These are phyloP conservation scores for Ruditapes philippinarum DNA, from an alignment of 1,140 invertebrate genomes.

Conservation along the genomic window DNA sequence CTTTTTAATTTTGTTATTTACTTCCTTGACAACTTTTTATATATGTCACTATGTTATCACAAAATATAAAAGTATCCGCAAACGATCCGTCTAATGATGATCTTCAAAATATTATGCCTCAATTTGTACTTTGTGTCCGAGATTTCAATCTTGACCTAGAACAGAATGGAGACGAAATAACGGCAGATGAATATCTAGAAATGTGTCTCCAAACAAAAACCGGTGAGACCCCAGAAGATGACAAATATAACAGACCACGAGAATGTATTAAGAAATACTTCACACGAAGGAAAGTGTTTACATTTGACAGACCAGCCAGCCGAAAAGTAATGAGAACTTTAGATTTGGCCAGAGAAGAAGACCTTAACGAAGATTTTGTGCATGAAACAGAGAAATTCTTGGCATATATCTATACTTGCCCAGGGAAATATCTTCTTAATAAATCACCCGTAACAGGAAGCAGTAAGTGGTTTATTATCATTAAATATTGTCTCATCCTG, in stretches of 20 bases:
- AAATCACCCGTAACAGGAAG: not conserved
- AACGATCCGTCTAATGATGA: too few species aligned
- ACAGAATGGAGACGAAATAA: not conserved
- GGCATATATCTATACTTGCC: not conserved
- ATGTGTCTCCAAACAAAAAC: not conserved
- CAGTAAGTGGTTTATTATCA: not conserved
- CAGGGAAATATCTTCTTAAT: not conserved
- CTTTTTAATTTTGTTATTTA: too few species aligned
- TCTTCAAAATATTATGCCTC: not conserved
- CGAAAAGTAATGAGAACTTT: not conserved
- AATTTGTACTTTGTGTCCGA: not conserved
- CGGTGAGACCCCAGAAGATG: not conserved
- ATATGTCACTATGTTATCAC: too few species aligned
- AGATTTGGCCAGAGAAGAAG: not conserved
- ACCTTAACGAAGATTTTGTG: not conserved
- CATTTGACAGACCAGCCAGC: not conserved
- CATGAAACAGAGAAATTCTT: not conserved
- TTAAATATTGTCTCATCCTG: too few species aligned
- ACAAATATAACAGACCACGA: not conserved
- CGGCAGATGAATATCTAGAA: not conserved
- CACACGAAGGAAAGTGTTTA: not conserved
- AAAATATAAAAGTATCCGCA: too few species aligned
- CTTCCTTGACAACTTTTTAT: too few species aligned
- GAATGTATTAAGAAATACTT: not conserved
- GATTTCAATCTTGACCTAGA: not conserved